A percentile compares a stretch with the other conserved stretches of the same genome.
Evolutionary conservation across 2,113 vertebrate genomes (phyloP).

Genomic region (Oncorhynchus masou): DNA sequence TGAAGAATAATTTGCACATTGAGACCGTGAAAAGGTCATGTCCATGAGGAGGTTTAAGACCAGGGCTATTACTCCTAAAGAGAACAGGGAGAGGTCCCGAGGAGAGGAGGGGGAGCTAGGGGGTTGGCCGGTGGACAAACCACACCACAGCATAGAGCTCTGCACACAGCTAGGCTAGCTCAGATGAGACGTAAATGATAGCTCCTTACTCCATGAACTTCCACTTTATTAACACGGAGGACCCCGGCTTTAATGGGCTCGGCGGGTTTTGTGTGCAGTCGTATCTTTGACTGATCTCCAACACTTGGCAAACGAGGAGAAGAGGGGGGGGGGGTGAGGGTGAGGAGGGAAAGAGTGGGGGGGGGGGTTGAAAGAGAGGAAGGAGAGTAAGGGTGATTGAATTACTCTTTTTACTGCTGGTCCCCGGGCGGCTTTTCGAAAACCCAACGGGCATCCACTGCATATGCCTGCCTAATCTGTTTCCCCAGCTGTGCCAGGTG

Average conservation of each 20-base stretch:
- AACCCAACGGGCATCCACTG: slow-evolving; percentile 49
- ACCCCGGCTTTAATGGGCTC: slow-evolving; percentile 29
- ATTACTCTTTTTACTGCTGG: slow-evolving; percentile 57
- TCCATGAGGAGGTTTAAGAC: slow-evolving; percentile 50
- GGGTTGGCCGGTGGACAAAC: not conserved
- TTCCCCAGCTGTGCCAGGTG: slow-evolving; percentile 63
- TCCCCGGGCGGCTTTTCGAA: slow-evolving; percentile 58
- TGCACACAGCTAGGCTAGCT: not conserved
- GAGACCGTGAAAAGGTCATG: slow-evolving; percentile 54
- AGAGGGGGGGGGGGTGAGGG: slow-evolving; percentile 2
- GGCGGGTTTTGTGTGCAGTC: slow-evolving; percentile 27
- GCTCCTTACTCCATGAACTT: not conserved
- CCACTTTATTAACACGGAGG: slow-evolving; percentile 29
- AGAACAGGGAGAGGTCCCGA: slow-evolving; percentile 24
- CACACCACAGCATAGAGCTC: not conserved
- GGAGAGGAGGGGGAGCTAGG: not conserved
- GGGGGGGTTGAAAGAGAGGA: not conserved
- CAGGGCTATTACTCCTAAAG: slow-evolving; percentile 53
- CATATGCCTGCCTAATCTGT: slow-evolving; percentile 65
- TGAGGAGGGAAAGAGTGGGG: not conserved
- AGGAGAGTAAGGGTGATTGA: slow-evolving; percentile 17
- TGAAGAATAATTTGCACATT: slow-evolving; percentile 58
- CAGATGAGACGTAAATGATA: slow-evolving; percentile 7
- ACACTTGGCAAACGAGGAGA: slow-evolving; percentile 24
- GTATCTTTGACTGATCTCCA: slow-evolving; percentile 42